These are phyloP conservation scores for Pleuronectes platessa DNA, from an alignment of 2,113 vertebrate genomes.

Conservation along the genomic window DNA sequence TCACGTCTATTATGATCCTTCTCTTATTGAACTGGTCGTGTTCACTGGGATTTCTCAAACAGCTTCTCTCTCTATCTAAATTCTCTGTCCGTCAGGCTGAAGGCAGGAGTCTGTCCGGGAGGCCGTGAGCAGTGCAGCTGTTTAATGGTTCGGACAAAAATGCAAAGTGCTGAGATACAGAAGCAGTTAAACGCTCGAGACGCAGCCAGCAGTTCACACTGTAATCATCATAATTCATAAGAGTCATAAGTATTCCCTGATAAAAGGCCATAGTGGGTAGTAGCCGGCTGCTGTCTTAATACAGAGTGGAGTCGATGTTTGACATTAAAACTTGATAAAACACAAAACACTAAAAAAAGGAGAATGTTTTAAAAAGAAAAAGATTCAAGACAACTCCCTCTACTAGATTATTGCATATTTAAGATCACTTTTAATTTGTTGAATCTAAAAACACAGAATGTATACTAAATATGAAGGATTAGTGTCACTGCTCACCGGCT, in stretches of 20 bases:
- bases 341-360: too few relatives aligned
- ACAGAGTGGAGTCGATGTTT: too few relatives aligned
- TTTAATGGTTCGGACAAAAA: conserved; percentile 30
- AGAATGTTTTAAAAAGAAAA: too few relatives aligned
- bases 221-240: conserved; percentile 44
- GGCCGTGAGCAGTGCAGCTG: conserved; percentile 22
- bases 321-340: too few relatives aligned
- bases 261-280: conserved; percentile 20
- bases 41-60: conserved; percentile 15
- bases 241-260: conserved; percentile 46
- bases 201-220: conserved; percentile 18
- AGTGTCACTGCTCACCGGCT: too few relatives aligned
- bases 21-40: conserved; percentile 14
- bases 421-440: too few relatives aligned
- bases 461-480: too few relatives aligned
- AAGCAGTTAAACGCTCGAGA: conserved; percentile 19
- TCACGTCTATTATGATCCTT: conserved; percentile 11
- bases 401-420: too few relatives aligned
- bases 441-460: too few relatives aligned
- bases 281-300: conserved; percentile 16
- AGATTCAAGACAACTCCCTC: too few relatives aligned
- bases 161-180: conserved; percentile 20
- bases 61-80: conserved; percentile 1
- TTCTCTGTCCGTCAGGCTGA: background rate
- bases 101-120: conserved; percentile 14